A percentile compares a stretch with the other conserved stretches of the same genome.
phyloP scores from a whole-genome alignment of 1,140 invertebrate genomes.

The Drosophila neocordata region DNA sequence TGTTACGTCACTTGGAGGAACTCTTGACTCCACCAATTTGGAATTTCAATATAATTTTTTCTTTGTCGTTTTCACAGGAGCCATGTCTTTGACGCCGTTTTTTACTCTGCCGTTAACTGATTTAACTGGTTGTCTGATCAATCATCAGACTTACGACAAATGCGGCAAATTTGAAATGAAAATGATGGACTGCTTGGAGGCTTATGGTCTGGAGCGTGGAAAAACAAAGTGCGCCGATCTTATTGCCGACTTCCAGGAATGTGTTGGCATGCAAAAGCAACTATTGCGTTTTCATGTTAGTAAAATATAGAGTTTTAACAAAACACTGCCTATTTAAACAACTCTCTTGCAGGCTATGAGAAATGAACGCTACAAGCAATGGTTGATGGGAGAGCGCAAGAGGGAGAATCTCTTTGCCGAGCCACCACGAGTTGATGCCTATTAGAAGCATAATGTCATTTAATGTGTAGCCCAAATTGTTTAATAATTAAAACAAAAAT shows the following conservation, averaged over 20 bases:
- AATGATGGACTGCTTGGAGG: conserved; percentile 89
- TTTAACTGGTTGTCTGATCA: conserved; percentile 85
- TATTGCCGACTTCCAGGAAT: conserved; percentile 88
- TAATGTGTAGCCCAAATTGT: conserved; percentile 48
- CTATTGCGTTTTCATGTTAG: conserved; percentile 84
- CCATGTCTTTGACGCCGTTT: conserved; percentile 85
- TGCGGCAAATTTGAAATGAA: conserved; percentile 88
- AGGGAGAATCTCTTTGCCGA: conserved; percentile 83
- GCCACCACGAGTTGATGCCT: conserved; percentile 83
- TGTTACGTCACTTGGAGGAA: conserved; percentile 7
- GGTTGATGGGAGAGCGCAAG: conserved; percentile 82
- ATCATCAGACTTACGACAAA: conserved; percentile 85
- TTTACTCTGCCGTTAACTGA: conserved; percentile 87
- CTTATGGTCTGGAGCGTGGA: conserved; percentile 87
- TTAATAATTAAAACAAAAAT: conserved; percentile 37
- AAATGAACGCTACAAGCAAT: conserved; percentile 84
- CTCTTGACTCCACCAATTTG: background rate
- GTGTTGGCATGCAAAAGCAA: conserved; percentile 85
- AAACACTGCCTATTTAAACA: conserved; percentile 8
- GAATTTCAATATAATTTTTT: background rate
- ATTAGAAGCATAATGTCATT: conserved; percentile 60
- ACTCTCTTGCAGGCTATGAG: conserved; percentile 83
- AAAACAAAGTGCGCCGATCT: conserved; percentile 85
- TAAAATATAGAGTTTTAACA: background rate
- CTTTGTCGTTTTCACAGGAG: background rate